A percentile compares a stretch with the other conserved stretches of the same genome.
Conservation (phyloP, 2,797 vertebrate genomes). For the Scolopax bukidnonensis region DNA sequence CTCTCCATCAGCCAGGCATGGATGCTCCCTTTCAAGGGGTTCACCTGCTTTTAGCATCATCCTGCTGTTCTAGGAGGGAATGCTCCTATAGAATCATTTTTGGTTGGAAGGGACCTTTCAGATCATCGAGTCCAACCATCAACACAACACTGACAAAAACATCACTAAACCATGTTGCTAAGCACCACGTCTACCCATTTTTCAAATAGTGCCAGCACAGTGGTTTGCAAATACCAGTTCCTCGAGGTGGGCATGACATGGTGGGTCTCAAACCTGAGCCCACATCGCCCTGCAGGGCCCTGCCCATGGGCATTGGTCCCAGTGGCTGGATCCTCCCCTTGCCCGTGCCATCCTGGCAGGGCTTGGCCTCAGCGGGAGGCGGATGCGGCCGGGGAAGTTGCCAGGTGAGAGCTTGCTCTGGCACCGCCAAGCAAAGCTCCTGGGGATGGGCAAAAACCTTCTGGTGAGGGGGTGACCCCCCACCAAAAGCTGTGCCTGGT, state of each 20-base stretch:
- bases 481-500: not conserved
- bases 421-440: rapidly evolving
- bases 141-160: too few relatives aligned
- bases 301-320: not conserved
- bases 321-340: rapidly evolving
- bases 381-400: not conserved
- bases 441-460: not conserved
- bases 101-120: too few relatives aligned
- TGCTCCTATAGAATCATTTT: not conserved
- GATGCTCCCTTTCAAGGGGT: not conserved
- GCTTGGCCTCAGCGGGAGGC: rapidly evolving
- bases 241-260: rapidly evolving
- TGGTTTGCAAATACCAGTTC: rapidly evolving
- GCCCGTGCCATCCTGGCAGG: rapidly evolving
- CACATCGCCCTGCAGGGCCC: not conserved
- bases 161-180: too few relatives aligned
- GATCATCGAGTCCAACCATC: too few relatives aligned
- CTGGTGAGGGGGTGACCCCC: rapidly evolving
- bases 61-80: not conserved
- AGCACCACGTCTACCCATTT: too few relatives aligned
- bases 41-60: not conserved
- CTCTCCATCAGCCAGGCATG: not conserved
- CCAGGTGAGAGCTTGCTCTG: rapidly evolving
- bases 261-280: not conserved
- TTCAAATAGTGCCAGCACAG: too few relatives aligned